These are phyloP conservation scores for Falco naumanni DNA, from an alignment of 2,797 vertebrate genomes.

Conservation along the genomic window DNA sequence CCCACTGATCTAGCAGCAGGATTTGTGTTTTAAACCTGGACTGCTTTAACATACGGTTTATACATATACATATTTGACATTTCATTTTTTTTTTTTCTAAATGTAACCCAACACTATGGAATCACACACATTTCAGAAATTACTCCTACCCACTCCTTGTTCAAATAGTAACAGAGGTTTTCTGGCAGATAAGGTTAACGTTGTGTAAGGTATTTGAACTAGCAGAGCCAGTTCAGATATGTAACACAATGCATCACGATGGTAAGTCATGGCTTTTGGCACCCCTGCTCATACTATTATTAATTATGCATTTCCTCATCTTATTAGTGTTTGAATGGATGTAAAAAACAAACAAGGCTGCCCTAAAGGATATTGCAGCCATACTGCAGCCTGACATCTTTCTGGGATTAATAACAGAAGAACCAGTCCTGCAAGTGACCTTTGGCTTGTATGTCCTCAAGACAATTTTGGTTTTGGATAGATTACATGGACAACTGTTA, in stretches of 20 bases:
- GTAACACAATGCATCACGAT: not conserved
- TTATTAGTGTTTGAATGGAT: conserved; percentile 13
- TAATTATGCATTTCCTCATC: conserved; percentile 41
- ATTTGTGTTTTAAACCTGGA: conserved; percentile 31
- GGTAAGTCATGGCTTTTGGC: conserved; percentile 24
- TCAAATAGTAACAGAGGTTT: conserved; percentile 18
- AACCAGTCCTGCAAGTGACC: conserved; percentile 18
- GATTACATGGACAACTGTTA: conserved; percentile 14
- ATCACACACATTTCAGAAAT: not conserved
- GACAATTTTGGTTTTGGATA: conserved; percentile 2
- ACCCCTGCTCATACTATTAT: conserved; percentile 1
- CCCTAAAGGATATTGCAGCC: not conserved
- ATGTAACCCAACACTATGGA: conserved; percentile 2
- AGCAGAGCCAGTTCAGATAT: conserved; percentile 16
- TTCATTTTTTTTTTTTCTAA: not conserved
- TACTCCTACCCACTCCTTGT: not conserved
- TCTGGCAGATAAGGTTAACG: conserved; percentile 9
- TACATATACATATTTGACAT: not conserved
- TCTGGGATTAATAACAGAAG: conserved; percentile 12
- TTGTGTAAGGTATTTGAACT: conserved; percentile 8
- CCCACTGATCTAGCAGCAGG: conserved; percentile 28
- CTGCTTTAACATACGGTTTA: not conserved
- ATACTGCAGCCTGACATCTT: not conserved
- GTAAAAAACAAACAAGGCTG: conserved; percentile 23
- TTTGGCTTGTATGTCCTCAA: not conserved